Evolutionary conservation across 2,888 invertebrate species (phyloP).

Genomic region (Argyresthia goedartella): DNA sequence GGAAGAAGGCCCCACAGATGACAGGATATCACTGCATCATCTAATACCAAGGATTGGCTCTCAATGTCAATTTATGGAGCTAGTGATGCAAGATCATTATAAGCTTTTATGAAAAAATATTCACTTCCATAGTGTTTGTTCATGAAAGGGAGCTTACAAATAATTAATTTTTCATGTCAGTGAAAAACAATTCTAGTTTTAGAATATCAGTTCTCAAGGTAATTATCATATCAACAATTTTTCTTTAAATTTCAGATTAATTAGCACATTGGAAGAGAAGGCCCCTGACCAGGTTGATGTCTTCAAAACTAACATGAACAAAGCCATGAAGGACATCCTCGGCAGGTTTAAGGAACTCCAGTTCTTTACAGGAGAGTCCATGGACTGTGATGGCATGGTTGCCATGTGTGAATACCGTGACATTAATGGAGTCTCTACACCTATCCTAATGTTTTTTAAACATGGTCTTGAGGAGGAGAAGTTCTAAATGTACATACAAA

Average conservation of each 20-base stretch:
- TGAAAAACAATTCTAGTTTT: background rate
- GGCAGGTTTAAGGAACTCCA: constrained; percentile 93
- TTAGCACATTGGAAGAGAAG: constrained; percentile 83
- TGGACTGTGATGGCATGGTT: constrained; percentile 96
- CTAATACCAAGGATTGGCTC: constrained; percentile 44
- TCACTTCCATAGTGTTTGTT: constrained; percentile 53
- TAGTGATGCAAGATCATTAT: constrained; percentile 48
- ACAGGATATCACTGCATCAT: constrained; percentile 41
- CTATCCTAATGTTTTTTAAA: constrained; percentile 96
- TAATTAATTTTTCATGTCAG: background rate
- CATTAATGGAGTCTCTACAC: constrained; percentile 83
- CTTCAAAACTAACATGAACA: constrained; percentile 93
- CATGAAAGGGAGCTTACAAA: constrained; percentile 55
- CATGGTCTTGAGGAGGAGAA: constrained; percentile 97
- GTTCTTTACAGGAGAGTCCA: constrained; percentile 93
- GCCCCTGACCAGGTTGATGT: constrained; percentile 87
- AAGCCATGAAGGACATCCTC: constrained; percentile 92
- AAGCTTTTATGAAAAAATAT: constrained; percentile 57
- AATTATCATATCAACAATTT: constrained; percentile 1
- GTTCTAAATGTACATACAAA: constrained; percentile 71
- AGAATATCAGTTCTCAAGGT: too few relatives aligned
- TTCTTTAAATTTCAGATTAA: constrained; percentile 71
- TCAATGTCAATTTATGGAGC: constrained; percentile 43
- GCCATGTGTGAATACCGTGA: constrained; percentile 94
- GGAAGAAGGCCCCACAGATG: too few relatives aligned